Percentiles rank a stretch among this genome's conserved stretches.
Evolutionary conservation across 1,140 invertebrate species (phyloP).

Genomic region (Brachystomella parvula): DNA sequence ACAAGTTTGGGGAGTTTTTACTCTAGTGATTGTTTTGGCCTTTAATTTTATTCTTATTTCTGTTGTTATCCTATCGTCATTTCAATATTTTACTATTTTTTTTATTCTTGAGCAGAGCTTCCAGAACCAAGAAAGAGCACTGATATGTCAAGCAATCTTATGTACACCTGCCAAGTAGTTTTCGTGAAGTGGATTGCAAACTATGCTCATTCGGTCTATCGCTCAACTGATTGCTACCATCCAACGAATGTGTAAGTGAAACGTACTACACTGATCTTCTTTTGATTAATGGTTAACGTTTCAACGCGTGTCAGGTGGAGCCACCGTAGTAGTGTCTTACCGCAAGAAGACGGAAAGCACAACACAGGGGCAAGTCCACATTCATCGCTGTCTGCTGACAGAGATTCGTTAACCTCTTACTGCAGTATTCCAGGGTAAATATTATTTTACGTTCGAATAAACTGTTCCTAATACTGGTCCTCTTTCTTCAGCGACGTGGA

Average conservation of each 20-base stretch:
- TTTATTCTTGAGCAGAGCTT: slow-evolving; percentile 39
- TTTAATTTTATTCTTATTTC: slow-evolving; percentile 1
- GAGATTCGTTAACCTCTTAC: slow-evolving; percentile 33
- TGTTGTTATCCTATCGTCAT: background rate
- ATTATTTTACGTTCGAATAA: slow-evolving; percentile 8
- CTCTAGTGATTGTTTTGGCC: too few relatives aligned
- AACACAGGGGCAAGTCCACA: slow-evolving; percentile 28
- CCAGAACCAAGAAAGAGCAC: slow-evolving; percentile 40
- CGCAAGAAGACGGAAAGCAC: background rate
- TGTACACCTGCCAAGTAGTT: slow-evolving; percentile 64
- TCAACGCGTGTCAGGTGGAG: slow-evolving; percentile 2
- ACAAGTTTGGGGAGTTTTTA: too few relatives aligned
- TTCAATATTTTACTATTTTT: slow-evolving; percentile 8
- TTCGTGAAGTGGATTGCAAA: slow-evolving; percentile 82
- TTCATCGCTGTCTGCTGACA: slow-evolving; percentile 30
- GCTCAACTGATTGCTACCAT: slow-evolving; percentile 22
- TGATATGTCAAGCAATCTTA: slow-evolving; percentile 46
- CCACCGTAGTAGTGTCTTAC: background rate
- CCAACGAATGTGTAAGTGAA: slow-evolving; percentile 17
- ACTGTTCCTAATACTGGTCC: slow-evolving; percentile 1
- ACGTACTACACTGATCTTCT: background rate
- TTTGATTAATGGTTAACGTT: slow-evolving; percentile 4
- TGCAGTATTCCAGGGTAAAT: slow-evolving; percentile 26
- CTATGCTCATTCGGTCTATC: slow-evolving; percentile 57
- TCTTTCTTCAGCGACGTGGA: slow-evolving; percentile 41